Evolutionary conservation across 2,888 invertebrate genomes (phyloP), one percentile per base, ranked within the genome.

Genomic region (Plagodis pulveraria): DNA sequence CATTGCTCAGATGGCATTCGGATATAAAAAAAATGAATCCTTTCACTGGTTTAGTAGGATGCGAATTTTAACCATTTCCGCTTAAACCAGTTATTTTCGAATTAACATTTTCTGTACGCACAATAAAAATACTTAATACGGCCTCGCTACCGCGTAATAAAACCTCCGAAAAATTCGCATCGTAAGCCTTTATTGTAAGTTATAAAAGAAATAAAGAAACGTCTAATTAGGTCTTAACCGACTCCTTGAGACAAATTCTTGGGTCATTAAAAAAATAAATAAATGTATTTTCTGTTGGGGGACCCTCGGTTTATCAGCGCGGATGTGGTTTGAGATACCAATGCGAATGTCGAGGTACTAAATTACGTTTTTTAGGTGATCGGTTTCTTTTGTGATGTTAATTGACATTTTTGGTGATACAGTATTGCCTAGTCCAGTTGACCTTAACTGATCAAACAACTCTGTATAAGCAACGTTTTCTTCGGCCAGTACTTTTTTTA

Each of bases 211-310:
- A 66, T 67, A 69, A 70, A 71, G 61, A 54, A 56, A 50, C 59
- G 67, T 72, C 77, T 78, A 78, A 78, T 78, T 78, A 78, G 76
- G 74, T 66, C 69, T 74, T 77, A 69, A 76, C 75, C 73, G 72
- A 64, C 66, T 68, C 66, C 72, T 71, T 69, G 67, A 66, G 66
- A 78, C 78, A 78, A 78, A 78, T 78, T 76, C 78, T 73, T 69
- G 47, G 51, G 54, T 72, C 75, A 69, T 74, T 76, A 66, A 61
- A 65, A 71, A 66, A 67, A 71, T 62, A 67, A 72, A 12, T 42
- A 41, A 41, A 41, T 9, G 41, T 10, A 11, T 11, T 42, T 42
- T 42, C 6, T 42, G 38, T 8, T 38, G 42, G 41, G 9, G 11
- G 43, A 7, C 34, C 49, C 33, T 48, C 12, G 60, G 52, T 64